Evolutionary conservation across 92 coral and sea anemone genomes (phyloP).

Genomic region (Anthopleura xanthogrammica): DNA sequence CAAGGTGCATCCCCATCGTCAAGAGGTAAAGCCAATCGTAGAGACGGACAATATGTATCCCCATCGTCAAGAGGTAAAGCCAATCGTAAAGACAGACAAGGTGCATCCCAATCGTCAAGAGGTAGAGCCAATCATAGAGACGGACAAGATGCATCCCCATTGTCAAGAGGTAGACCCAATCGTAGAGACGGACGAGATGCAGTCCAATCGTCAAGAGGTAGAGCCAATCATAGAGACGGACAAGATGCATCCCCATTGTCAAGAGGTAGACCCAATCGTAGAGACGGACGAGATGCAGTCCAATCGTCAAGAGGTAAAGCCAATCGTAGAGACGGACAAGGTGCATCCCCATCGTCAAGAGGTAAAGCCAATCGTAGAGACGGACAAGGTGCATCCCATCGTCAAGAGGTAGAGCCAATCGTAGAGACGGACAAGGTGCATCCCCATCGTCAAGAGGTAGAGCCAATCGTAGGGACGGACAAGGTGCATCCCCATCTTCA

Average conservation of each 20-base stretch:
- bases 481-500: too few relatives aligned
- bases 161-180: neutral
- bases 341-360: too few relatives aligned
- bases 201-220: neutral
- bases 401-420: too few relatives aligned
- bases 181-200: neutral
- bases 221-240: neutral
- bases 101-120: neutral
- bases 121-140: neutral
- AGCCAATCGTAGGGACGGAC: neutral
- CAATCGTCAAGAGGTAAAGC: too few relatives aligned
- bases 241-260: neutral
- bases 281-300: too few relatives aligned
- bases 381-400: neutral
- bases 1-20: neutral
- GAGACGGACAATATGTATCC: neutral
- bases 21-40: neutral
- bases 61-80: neutral
- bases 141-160: neutral
- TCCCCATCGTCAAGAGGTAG: neutral
- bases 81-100: neutral
- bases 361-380: neutral
- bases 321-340: too few relatives aligned
- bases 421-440: neutral
- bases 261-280: neutral